Evolutionary conservation across 2,888 invertebrate genomes (phyloP).

Genomic region (Cerastoderma edule): DNA sequence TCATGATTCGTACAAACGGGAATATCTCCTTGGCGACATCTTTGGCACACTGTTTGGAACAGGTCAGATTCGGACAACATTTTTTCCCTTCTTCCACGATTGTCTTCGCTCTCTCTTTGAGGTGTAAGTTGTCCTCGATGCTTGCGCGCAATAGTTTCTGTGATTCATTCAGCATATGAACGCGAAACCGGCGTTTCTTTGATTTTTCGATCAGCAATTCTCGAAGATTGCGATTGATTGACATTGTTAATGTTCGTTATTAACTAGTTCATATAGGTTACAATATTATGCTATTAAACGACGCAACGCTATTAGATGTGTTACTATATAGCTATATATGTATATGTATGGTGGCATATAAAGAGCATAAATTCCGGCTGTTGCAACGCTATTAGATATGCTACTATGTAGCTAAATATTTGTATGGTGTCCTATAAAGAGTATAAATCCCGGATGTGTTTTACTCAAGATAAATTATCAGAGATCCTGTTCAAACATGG

Average conservation of each 20-base stretch:
- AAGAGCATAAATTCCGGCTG: neutral
- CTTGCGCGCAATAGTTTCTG: constrained; percentile 69
- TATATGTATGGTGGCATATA: neutral
- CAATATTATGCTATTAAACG: no score
- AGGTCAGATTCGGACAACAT: constrained; percentile 61
- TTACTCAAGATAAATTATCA: no score
- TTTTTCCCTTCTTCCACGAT: constrained; percentile 39
- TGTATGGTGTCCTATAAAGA: no score
- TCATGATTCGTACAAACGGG: constrained; percentile 80
- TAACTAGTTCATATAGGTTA: no score
- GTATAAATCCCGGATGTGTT: no score
- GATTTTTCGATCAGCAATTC: constrained; percentile 49
- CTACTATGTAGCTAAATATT: no score
- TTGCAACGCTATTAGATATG: no score
- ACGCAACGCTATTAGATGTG: no score
- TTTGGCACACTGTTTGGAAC: constrained; percentile 67
- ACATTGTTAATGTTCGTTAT: constrained; percentile 31
- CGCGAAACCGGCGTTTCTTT: constrained; percentile 52
- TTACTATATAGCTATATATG: no score
- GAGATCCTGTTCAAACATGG: neutral
- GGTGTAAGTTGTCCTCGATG: constrained; percentile 51
- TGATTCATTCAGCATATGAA: constrained; percentile 71
- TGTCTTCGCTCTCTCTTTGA: constrained; percentile 38
- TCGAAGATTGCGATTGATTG: constrained; percentile 50
- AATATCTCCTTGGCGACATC: constrained; percentile 71